Percentiles rank a stretch among this genome's conserved stretches.
phyloP scores from a whole-genome alignment of 37 sponge, comb jelly and placozoan genomes.

The Mnemiopsis leidyi region DNA sequence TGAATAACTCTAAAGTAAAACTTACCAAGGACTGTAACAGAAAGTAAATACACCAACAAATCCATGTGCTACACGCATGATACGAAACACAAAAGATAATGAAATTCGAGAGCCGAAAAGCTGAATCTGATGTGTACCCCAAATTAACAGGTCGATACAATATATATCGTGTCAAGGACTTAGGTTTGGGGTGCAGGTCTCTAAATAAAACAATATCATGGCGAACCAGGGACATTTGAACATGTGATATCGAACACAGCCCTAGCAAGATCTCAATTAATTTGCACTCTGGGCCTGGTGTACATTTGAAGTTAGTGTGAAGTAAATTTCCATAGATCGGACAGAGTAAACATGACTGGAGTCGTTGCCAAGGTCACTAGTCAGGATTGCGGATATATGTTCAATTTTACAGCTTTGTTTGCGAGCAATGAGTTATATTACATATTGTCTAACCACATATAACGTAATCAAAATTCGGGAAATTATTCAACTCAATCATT shows the following conservation, averaged over 20 bases:
- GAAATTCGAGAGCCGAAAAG: background rate
- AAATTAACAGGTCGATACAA: background rate
- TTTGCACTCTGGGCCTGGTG: background rate
- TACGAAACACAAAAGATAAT: background rate
- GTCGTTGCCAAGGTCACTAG: background rate
- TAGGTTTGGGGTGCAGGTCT: background rate
- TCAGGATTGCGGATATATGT: background rate
- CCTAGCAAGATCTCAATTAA: background rate
- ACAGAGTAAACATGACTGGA: too few relatives aligned
- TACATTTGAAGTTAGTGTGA: too few relatives aligned
- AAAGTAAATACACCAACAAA: background rate
- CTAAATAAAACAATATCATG: background rate
- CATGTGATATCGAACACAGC: too few relatives aligned
- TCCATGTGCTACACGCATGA: background rate
- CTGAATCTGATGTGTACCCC: background rate
- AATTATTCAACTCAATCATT: too few relatives aligned
- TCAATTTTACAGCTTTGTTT: too few relatives aligned
- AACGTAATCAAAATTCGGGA: too few relatives aligned
- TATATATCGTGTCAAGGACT: background rate
- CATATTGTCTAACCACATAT: too few relatives aligned
- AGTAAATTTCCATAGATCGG: background rate
- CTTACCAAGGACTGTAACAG: background rate
- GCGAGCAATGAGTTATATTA: too few relatives aligned
- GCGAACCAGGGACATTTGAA: too few relatives aligned
- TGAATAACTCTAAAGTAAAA: background rate